Base-by-base conservation (phyloP, 2,113 vertebrate genomes). In the Vulpes ferrilata region DNA sequence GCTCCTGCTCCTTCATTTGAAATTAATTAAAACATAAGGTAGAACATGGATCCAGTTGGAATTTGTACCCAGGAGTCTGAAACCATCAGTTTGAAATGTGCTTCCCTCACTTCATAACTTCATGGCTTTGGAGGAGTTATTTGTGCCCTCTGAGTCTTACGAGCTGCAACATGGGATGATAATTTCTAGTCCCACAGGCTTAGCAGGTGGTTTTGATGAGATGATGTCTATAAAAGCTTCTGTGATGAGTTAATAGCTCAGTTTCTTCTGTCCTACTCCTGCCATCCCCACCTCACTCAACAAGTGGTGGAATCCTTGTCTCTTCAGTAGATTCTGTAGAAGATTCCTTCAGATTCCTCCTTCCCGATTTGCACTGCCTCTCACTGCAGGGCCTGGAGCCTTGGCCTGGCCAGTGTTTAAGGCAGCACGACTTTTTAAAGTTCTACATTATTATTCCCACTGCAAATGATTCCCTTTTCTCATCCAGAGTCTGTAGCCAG, bases 371-470 rank as follows among this genome's bases (percentile, higher is more conserved):
- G 20, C 2, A 76, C 55, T 57, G 17, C 15, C 25, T 79, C 16
- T 1, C n/a, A 5, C 43, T 43, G 30, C 19, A 11, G 53, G 38
- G 43, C 53, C 60, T 15, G 15, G 23, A 30, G 15, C 5, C 25
- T 43, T n/a, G 51, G 8, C 38, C 7, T 51, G 32, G 9, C 32
- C 57, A 7, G 11, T 20, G 5, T n/a, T 51, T 51, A 90, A 82
- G 53, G 32, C n/a, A 53, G 55, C 51, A 10, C 9, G 73, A 53
- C 23, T 23, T n/a, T 76, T 55, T 25, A 57, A 27, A 69, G 23
- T 25, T 32, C 27, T 7, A 1, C 0, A 0, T 23, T 7, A 12
- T 7, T 7, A 2, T 82, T 60, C 57, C 35, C 19, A 12, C 22
- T 5, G 3, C 19, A 30, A 7, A 64, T 2, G 27, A 19, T 12